Conservation (phyloP, 2,113 vertebrate genomes). For the Campylomormyrus numenius region DNA sequence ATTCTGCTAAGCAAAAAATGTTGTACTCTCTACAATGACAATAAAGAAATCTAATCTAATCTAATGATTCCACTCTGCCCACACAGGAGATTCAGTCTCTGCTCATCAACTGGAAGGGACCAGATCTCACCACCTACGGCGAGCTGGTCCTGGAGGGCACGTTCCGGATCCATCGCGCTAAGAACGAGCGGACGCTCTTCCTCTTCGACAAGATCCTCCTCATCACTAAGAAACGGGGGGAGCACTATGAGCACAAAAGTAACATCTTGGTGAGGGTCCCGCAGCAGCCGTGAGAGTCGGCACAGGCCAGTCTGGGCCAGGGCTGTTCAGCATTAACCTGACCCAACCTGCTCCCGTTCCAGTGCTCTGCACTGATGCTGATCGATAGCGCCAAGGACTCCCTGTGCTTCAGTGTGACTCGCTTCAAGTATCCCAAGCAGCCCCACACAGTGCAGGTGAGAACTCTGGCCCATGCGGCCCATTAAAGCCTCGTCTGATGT, state of each 20-base stretch:
- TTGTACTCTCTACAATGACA: not conserved
- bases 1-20: not conserved
- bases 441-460: conserved; percentile 87
- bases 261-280: conserved; percentile 72
- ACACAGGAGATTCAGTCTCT: conserved; percentile 87
- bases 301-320: not conserved
- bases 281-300: not conserved
- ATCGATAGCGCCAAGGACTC: conserved; percentile 88
- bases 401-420: conserved; percentile 84
- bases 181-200: conserved; percentile 85
- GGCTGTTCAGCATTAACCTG: not conserved
- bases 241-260: conserved; percentile 86
- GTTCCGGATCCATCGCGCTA: conserved; percentile 80
- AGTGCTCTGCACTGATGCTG: conserved; percentile 93
- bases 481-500: not conserved
- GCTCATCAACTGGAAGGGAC: conserved; percentile 91
- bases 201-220: conserved; percentile 86
- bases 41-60: not conserved
- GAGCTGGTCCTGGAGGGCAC: conserved; percentile 92
- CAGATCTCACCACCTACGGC: conserved; percentile 82
- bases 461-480: not conserved
- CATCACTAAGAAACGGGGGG: conserved; percentile 85
- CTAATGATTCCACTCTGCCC: not conserved
- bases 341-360: conserved; percentile 15
- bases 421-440: conserved; percentile 89